These are phyloP conservation scores for Spodoptera picta DNA, from an alignment of 2,888 invertebrate species.

Conservation along the genomic window DNA sequence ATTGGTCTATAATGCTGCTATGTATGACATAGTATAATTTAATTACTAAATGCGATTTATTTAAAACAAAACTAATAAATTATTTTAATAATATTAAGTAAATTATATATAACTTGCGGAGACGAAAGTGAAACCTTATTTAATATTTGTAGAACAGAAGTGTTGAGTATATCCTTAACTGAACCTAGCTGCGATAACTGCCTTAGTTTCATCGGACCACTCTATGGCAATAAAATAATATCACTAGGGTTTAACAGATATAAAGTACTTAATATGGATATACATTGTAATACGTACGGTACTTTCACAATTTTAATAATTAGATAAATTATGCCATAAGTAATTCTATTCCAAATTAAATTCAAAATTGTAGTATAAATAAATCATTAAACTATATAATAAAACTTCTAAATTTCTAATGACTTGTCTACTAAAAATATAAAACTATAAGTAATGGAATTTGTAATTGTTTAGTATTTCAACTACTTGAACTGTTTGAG, in stretches of 20 bases:
- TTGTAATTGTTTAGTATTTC: conserved; percentile 6
- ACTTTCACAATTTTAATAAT: conserved; percentile 29
- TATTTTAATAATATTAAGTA: conserved; percentile 58
- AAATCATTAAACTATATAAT: conserved; percentile 16
- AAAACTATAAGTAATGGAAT: neutral
- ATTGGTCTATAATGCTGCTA: conserved; percentile 56
- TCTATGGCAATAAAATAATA: conserved; percentile 63
- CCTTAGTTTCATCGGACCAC: conserved; percentile 66
- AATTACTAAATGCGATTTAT: conserved; percentile 59
- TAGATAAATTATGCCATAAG: conserved; percentile 26
- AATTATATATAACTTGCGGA: conserved; percentile 53
- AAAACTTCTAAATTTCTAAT: conserved; percentile 10
- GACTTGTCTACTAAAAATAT: conserved; percentile 13
- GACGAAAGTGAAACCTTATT: conserved; percentile 42
- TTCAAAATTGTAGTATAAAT: conserved; percentile 21
- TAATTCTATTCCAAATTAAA: conserved; percentile 15
- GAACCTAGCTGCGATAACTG: conserved; percentile 64
- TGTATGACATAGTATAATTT: conserved; percentile 65
- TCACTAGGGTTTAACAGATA: conserved; percentile 53
- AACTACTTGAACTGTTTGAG: conserved; percentile 19
- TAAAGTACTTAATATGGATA: conserved; percentile 42
- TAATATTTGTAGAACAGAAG: conserved; percentile 33
- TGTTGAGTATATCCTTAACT: conserved; percentile 35
- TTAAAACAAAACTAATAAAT: conserved; percentile 57
- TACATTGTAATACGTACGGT: conserved; percentile 46